Conservation (phyloP, 2,113 vertebrate species). For the Phasianus colchicus region DNA sequence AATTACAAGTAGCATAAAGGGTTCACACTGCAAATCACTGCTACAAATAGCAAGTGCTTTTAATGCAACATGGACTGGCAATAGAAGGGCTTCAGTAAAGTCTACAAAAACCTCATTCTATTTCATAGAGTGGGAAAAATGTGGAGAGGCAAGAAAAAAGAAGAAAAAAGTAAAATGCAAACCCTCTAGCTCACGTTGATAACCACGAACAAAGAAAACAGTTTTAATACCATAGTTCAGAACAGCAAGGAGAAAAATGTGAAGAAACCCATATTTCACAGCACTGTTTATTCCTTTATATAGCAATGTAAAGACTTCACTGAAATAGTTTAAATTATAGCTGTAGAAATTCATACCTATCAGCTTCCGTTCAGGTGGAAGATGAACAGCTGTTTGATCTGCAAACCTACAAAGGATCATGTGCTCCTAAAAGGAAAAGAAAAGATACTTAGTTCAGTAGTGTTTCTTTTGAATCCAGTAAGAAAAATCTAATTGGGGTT, state of each 20-base stretch:
- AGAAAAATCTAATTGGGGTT: background rate
- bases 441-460: background rate
- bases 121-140: background rate
- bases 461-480: background rate
- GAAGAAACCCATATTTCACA: background rate
- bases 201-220: background rate
- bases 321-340: background rate
- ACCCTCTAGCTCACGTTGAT: background rate
- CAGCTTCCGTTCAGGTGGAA: conserved; percentile 85
- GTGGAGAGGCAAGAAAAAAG: background rate
- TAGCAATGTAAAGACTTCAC: background rate
- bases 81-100: background rate
- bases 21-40: background rate
- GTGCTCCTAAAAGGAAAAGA: conserved; percentile 85
- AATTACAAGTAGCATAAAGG: background rate
- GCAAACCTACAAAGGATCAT: conserved; percentile 98
- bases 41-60: background rate
- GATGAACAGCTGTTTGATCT: conserved; percentile 94
- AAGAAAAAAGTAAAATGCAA: background rate
- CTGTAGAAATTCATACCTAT: conserved; percentile 82
- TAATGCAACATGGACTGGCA: background rate
- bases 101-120: background rate
- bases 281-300: background rate
- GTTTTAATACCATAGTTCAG: background rate
- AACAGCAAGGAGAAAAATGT: background rate